Evolutionary conservation across 1,140 invertebrate genomes (phyloP).

Genomic region (Pseudoatta argentina): DNA sequence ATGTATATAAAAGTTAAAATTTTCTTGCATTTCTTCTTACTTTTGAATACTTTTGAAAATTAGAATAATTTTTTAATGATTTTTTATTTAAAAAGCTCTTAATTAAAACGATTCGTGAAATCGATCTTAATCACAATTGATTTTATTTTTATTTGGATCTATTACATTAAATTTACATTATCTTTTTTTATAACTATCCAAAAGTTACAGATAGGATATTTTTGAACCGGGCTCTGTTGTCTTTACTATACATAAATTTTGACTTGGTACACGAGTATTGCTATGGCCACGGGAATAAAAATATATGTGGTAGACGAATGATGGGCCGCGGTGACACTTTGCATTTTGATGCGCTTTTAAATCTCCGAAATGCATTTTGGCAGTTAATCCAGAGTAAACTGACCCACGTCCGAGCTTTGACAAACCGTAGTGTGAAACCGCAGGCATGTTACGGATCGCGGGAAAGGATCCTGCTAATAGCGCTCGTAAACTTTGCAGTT

Average conservation of each 20-base stretch:
- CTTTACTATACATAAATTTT: constrained; percentile 3
- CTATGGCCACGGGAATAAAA: not conserved
- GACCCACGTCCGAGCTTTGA: constrained; percentile 40
- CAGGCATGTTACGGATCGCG: not conserved
- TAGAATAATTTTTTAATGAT: not conserved
- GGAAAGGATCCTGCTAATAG: constrained; percentile 29
- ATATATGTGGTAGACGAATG: constrained; percentile 12
- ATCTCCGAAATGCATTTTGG: constrained; percentile 64
- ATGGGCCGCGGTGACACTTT: constrained; percentile 42
- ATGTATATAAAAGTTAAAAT: constrained; percentile 18
- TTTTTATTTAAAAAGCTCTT: not conserved
- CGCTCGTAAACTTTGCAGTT: constrained; percentile 29
- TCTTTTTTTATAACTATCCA: not conserved
- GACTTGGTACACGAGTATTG: not conserved
- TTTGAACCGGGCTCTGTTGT: constrained; percentile 5
- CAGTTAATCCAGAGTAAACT: constrained; percentile 50
- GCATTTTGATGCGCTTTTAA: constrained; percentile 68
- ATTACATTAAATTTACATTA: not conserved
- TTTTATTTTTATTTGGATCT: not conserved
- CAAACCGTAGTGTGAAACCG: constrained; percentile 47
- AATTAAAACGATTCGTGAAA: not conserved
- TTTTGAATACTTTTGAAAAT: not conserved
- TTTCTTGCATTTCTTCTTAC: not conserved
- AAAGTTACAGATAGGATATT: not conserved
- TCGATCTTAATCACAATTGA: not conserved